Evolutionary conservation across 2,113 vertebrate species (phyloP).

Genomic region (Ceyx melanurus): DNA sequence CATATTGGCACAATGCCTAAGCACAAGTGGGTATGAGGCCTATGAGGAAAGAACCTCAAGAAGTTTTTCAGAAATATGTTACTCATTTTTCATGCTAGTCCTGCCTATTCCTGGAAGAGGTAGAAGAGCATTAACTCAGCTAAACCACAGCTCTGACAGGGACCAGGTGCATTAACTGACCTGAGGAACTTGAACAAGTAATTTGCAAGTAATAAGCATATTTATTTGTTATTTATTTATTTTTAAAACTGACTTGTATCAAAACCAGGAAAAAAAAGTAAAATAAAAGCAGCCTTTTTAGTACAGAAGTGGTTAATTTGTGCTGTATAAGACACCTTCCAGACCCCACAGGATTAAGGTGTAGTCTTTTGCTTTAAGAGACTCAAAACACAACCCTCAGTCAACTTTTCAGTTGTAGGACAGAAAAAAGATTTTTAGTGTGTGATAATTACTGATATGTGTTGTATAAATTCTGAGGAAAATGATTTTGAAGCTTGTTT

Average conservation of each 20-base stretch:
- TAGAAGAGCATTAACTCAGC: background rate
- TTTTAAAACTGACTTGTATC: background rate
- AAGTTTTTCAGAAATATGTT: background rate
- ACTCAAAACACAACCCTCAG: background rate
- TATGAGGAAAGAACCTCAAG: fast-evolving
- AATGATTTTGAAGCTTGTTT: background rate
- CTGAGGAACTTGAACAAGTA: background rate
- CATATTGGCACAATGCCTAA: background rate
- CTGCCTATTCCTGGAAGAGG: background rate
- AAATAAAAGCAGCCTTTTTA: background rate
- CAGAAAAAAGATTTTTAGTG: background rate
- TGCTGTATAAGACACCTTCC: background rate
- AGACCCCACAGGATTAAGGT: background rate
- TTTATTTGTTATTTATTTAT: background rate
- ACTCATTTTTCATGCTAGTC: background rate
- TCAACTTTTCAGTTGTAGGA: background rate
- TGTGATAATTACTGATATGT: background rate
- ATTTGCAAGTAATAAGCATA: background rate
- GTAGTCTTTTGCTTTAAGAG: background rate
- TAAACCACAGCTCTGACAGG: background rate
- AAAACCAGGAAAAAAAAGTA: background rate
- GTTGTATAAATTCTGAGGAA: background rate
- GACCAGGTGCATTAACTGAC: background rate
- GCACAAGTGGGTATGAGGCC: background rate
- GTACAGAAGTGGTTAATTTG: background rate